A percentile compares a stretch with the other conserved stretches of the same genome.
phyloP scores from a whole-genome alignment of 2,113 vertebrate genomes.

The Phaethornis superciliosus region DNA sequence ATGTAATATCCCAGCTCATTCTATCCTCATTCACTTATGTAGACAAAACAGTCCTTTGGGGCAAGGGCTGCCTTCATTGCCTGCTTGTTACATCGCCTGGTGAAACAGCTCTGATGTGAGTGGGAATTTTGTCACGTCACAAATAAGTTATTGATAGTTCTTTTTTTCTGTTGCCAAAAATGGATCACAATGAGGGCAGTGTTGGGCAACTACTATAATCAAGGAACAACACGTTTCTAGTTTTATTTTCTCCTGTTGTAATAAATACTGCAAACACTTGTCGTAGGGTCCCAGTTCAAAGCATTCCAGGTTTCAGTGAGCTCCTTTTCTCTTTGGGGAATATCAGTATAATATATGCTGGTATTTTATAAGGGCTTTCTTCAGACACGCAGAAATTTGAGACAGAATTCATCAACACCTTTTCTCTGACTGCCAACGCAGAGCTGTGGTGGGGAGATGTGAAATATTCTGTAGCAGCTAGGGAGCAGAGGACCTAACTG shows the following conservation, averaged over 20 bases:
- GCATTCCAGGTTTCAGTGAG: constrained; percentile 27
- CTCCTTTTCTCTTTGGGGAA: constrained; percentile 21
- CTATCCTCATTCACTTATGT: not conserved
- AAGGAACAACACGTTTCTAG: constrained; percentile 6
- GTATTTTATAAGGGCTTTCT: constrained; percentile 43
- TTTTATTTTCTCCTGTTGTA: constrained; percentile 32
- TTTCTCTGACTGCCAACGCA: constrained; percentile 47
- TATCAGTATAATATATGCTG: constrained; percentile 21
- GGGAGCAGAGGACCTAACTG: not conserved
- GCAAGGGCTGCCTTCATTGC: not conserved
- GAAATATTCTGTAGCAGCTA: constrained; percentile 24
- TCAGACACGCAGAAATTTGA: constrained; percentile 55
- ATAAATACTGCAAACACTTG: constrained; percentile 40
- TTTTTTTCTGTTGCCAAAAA: not conserved
- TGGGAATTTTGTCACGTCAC: not conserved
- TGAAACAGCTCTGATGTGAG: not conserved
- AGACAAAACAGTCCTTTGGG: not conserved
- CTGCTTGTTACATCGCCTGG: not conserved
- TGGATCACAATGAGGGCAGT: not conserved
- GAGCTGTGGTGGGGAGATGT: constrained; percentile 32
- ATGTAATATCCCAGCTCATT: not conserved
- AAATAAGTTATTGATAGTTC: not conserved
- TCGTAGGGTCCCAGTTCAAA: constrained; percentile 23
- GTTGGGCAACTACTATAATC: constrained; percentile 8
- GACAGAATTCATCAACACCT: constrained; percentile 64